Evolutionary conservation across 2,797 vertebrate genomes (phyloP).

Genomic region (Spinus olivaceus): DNA sequence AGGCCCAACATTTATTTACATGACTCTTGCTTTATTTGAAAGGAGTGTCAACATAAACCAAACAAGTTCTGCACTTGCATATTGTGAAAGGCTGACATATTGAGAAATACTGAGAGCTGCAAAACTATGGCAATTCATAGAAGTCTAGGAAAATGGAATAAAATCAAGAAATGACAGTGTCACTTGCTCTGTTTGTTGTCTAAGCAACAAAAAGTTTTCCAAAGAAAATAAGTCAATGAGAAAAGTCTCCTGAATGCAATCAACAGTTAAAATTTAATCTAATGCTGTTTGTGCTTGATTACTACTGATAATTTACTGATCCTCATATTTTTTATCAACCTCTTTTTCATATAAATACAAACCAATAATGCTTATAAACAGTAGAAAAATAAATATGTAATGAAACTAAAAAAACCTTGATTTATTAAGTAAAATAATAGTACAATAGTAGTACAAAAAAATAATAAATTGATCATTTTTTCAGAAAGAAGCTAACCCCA

Average conservation of each 20-base stretch:
- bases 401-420: neutral
- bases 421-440: neutral
- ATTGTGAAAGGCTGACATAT: neutral
- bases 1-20: constrained; percentile 15
- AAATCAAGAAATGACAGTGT: neutral
- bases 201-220: neutral
- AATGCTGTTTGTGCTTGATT: neutral
- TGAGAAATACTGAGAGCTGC: neutral
- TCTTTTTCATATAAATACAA: neutral
- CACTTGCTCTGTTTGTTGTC: neutral
- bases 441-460: neutral
- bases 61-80: neutral
- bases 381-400: neutral
- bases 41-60: neutral
- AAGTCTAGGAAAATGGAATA: neutral
- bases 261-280: neutral
- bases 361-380: neutral
- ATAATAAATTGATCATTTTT: fast-evolving
- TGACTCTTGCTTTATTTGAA: neutral
- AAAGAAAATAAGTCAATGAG: neutral
- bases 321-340: neutral
- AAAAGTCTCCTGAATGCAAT: neutral
- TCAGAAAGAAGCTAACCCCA: neutral
- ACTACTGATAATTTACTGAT: neutral
- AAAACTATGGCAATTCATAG: neutral